A percentile compares a stretch with the other conserved stretches of the same genome.
Evolutionary conservation across 2,797 vertebrate species (phyloP).

Genomic region (Selene dorsalis): DNA sequence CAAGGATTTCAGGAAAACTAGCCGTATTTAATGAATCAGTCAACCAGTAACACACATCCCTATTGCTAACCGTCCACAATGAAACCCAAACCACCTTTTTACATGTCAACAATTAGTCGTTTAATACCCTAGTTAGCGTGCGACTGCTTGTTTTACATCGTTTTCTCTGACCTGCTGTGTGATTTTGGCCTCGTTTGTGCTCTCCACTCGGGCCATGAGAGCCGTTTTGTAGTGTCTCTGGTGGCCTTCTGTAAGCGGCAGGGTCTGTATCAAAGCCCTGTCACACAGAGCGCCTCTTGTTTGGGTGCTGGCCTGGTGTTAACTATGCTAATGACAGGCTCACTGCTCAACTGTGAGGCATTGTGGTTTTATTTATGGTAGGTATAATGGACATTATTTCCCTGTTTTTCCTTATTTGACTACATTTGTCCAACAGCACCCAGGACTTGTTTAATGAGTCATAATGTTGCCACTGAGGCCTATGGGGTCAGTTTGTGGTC

Average conservation of each 20-base stretch:
- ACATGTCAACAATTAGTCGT: constrained; percentile 46
- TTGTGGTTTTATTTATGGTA: constrained; percentile 63
- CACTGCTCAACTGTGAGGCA: constrained; percentile 68
- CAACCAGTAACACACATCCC: no score
- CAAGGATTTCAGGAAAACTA: no score
- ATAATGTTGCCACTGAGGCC: constrained; percentile 33
- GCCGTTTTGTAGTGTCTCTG: constrained; percentile 70
- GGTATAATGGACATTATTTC: constrained; percentile 51
- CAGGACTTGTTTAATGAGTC: constrained; percentile 44
- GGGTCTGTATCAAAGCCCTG: constrained; percentile 76
- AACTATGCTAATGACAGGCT: constrained; percentile 79
- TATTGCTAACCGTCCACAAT: background rate
- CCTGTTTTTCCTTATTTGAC: constrained; percentile 33
- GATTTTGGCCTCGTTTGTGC: constrained; percentile 55
- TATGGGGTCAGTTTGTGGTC: constrained; percentile 44
- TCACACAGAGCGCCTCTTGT: constrained; percentile 80
- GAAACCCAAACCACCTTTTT: background rate
- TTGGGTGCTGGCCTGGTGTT: constrained; percentile 72
- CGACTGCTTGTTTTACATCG: constrained; percentile 24
- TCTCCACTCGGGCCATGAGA: constrained; percentile 70
- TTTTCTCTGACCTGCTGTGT: constrained; percentile 57
- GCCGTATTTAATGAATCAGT: no score
- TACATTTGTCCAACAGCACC: constrained; percentile 33
- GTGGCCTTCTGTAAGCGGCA: constrained; percentile 75
- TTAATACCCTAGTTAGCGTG: constrained; percentile 38